Evolutionary conservation across 2,797 vertebrate genomes (phyloP).

Genomic region (Apodemus agrarius): DNA sequence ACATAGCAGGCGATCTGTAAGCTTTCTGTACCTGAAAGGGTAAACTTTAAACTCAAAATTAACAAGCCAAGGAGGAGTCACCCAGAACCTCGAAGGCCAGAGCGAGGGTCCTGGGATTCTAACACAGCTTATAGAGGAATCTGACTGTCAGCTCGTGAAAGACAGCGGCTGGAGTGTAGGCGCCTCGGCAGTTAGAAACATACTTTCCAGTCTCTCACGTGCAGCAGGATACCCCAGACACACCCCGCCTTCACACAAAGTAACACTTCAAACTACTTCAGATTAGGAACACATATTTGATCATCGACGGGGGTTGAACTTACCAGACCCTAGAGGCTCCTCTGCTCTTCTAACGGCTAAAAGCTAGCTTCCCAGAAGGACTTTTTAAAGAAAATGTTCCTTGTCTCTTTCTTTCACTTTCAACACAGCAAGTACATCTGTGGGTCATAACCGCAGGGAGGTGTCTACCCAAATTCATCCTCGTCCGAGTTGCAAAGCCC

Average conservation of each 20-base stretch:
- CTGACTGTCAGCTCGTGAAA: not conserved
- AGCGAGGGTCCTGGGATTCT: not conserved
- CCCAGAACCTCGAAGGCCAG: not conserved
- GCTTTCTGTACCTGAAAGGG: not conserved
- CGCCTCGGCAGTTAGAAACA: not conserved
- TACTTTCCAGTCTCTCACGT: not conserved
- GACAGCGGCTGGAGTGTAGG: not conserved
- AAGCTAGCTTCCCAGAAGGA: not conserved
- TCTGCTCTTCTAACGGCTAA: not conserved
- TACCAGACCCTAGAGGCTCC: not conserved
- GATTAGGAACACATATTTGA: not conserved
- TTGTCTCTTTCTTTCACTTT: constrained; percentile 21
- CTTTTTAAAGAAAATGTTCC: not conserved
- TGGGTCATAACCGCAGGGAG: not conserved
- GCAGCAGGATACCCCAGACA: not conserved
- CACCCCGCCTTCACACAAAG: not conserved
- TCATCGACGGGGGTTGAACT: not conserved
- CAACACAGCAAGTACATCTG: not conserved
- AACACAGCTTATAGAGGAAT: not conserved
- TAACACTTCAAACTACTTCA: constrained; percentile 8
- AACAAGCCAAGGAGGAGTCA: not conserved
- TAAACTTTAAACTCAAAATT: not conserved
- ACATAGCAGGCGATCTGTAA: not conserved
- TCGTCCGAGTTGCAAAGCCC: not conserved
- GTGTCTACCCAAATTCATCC: constrained; percentile 26